Base-by-base conservation (phyloP, 2,888 invertebrate genomes). In the Fragum whitleyi region DNA sequence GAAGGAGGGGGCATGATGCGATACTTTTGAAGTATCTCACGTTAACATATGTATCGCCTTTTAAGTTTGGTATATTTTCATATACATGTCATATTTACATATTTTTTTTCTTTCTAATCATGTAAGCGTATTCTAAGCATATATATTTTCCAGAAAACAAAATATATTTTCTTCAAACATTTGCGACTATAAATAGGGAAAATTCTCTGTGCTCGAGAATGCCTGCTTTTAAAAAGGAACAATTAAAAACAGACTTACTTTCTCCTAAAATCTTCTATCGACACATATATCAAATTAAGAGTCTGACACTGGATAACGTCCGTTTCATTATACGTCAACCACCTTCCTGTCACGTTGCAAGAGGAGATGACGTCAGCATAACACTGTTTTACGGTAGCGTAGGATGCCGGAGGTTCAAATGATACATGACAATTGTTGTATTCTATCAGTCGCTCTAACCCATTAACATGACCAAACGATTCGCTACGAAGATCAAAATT, bases 301-400 rank as follows among this genome's bases (percentile, higher is more conserved):
- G 14, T 19, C n/a, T 29, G 61, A 29, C 61, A 61, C 11, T n/a
- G 29, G 1, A n/a, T 11, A 14, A 28, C 32, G n/a, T 32, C 32
- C n/a, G 19, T 14, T 19, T 61, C 28, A n/a, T 61, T 32, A 32
- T 61, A 61, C n/a, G 29, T 29, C 19, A 32, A 19, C 61, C 61
- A 61, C 5, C 28, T 61, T 32, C 61, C 61, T 5, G 61, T 61
- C 19, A 61, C 61, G 61, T 61, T 61, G n/a, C 61, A 61, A 2
- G 28, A 5, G 5, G 0, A 3, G 16, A 61, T 61, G 32, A 61
- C 61, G 61, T 61, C 61, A 32, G 11, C 29, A n/a, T n/a, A 61
- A n/a, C 61, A 61, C 19, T 23, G 57, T 26, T 9, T 23, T 14
- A 28, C 21, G 28, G 23, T 23, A 7, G 9, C 26, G 7, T 11